Percentiles rank a stretch among this genome's conserved stretches.
phyloP scores from a whole-genome alignment of 2,797 vertebrate species.

The Chromobotia macracanthus region DNA sequence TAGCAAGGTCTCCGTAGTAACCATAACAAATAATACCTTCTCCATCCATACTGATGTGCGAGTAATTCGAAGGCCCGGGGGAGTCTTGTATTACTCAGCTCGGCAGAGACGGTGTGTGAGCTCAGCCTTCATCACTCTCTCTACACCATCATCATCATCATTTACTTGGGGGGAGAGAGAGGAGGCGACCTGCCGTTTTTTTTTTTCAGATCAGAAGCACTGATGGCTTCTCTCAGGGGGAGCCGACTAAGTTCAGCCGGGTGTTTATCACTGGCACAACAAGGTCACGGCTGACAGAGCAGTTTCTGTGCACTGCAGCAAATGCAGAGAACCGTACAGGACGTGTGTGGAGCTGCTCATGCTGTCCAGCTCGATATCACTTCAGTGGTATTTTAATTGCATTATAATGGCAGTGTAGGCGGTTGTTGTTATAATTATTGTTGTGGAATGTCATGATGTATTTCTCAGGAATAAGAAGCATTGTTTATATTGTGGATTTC shows the following conservation, averaged over 20 bases:
- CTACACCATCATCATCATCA: conserved; percentile 45
- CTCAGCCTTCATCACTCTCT: conserved; percentile 39
- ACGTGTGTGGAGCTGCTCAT: not conserved
- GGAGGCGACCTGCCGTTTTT: conserved; percentile 27
- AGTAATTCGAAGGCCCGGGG: conserved; percentile 40
- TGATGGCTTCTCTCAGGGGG: conserved; percentile 54
- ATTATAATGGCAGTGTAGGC: no score
- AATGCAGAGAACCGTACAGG: not conserved
- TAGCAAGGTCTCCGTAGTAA: conserved; percentile 28
- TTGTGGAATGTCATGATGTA: not conserved
- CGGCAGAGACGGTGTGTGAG: conserved; percentile 17
- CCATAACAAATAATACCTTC: conserved; percentile 23
- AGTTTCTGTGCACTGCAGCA: conserved; percentile 18
- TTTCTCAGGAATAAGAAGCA: conserved; percentile 13
- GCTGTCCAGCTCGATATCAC: not conserved
- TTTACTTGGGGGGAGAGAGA: conserved; percentile 38
- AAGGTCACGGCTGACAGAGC: conserved; percentile 51
- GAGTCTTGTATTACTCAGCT: conserved; percentile 31
- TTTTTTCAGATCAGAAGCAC: conserved; percentile 48
- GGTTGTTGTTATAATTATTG: no score
- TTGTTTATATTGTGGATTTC: conserved; percentile 9
- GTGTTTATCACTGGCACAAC: conserved; percentile 59
- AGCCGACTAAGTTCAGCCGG: conserved; percentile 48
- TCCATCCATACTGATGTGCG: not conserved
- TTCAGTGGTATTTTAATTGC: not conserved